Evolutionary conservation across 2,888 invertebrate genomes (phyloP).

Genomic region (Dryococelus australis): DNA sequence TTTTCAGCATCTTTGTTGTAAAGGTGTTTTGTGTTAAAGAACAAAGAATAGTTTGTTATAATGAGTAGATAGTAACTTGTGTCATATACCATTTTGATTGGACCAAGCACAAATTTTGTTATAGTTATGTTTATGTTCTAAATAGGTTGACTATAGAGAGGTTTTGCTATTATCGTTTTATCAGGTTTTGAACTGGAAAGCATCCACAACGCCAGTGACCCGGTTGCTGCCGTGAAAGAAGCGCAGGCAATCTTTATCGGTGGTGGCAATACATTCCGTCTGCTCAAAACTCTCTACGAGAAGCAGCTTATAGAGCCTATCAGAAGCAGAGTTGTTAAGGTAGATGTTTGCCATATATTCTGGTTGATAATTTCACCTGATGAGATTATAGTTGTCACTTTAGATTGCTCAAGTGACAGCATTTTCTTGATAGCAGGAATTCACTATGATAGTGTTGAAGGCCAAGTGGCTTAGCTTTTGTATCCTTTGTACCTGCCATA

Average conservation of each 20-base stretch:
- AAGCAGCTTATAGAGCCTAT: conserved; percentile 70
- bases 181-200: conserved; percentile 68
- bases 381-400: background rate
- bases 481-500: no score
- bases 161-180: conserved; percentile 34
- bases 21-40: no score
- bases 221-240: conserved; percentile 63
- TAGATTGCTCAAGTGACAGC: background rate
- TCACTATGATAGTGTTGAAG: no score
- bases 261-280: conserved; percentile 82
- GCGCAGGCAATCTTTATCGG: conserved; percentile 79
- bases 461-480: no score
- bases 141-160: no score
- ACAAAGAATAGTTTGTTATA: no score
- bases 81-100: no score
- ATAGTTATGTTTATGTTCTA: no score
- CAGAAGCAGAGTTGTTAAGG: conserved; percentile 55
- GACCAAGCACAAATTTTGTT: no score
- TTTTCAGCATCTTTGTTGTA: no score
- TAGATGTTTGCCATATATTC: conserved; percentile 19
- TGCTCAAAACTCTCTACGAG: conserved; percentile 75
- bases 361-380: background rate
- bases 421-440: no score
- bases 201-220: conserved; percentile 66
- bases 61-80: no score